A percentile compares a stretch with the other conserved stretches of the same genome.
Conservation (phyloP, 2,113 vertebrate species). For the Uria aalge region DNA sequence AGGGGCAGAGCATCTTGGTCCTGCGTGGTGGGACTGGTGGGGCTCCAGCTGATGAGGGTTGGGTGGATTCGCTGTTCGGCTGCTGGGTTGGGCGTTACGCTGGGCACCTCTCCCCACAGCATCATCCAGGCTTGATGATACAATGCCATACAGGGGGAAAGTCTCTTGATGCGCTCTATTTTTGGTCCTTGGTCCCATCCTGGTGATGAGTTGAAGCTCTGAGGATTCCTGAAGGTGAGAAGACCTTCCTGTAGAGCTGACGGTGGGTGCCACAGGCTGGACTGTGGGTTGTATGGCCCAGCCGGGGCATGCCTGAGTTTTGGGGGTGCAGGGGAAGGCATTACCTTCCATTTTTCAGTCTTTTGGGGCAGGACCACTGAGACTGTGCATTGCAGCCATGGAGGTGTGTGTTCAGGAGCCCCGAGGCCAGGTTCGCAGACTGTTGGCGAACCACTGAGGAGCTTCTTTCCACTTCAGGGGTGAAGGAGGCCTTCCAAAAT, state of each 20-base stretch:
- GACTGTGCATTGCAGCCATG: neutral
- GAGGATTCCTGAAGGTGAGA: neutral
- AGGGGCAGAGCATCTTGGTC: accelerated
- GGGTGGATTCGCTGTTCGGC: neutral
- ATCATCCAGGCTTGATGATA: accelerated
- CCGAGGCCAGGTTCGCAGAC: accelerated
- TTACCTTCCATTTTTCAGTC: neutral
- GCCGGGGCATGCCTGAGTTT: neutral
- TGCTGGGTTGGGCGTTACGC: accelerated
- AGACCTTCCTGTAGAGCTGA: neutral
- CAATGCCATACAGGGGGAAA: neutral
- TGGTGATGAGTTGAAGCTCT: neutral
- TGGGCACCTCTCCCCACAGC: neutral
- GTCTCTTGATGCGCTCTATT: accelerated
- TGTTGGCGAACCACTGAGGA: accelerated
- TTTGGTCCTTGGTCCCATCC: neutral
- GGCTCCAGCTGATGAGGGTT: neutral
- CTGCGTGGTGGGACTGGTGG: neutral
- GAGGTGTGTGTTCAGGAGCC: neutral
- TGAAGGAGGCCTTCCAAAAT: neutral
- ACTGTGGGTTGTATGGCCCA: neutral
- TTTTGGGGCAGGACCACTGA: neutral
- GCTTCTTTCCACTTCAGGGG: neutral
- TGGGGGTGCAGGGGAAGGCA: neutral
- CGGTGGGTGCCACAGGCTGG: neutral